Evolutionary conservation across 2,797 vertebrate species (phyloP).

Genomic region (Parauchenoglanis punctatus): DNA sequence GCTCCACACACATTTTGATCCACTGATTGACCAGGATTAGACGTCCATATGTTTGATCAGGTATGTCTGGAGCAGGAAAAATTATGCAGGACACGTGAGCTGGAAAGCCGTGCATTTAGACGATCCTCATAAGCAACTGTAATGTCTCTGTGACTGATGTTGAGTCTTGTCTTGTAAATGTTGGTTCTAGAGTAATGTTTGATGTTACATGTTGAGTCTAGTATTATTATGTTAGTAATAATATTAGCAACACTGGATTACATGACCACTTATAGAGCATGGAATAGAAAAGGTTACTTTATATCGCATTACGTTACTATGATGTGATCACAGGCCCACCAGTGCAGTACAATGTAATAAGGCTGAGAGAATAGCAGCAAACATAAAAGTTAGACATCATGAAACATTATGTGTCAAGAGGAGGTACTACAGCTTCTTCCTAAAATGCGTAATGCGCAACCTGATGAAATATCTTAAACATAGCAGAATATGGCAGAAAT

Average conservation of each 20-base stretch:
- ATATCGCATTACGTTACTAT: neutral
- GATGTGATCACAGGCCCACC: neutral
- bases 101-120: too few relatives aligned
- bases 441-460: neutral
- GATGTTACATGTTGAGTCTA: constrained; percentile 7
- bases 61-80: neutral
- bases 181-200: constrained; percentile 1
- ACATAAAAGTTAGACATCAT: neutral
- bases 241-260: neutral
- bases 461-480: neutral
- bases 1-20: neutral
- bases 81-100: neutral
- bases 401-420: neutral
- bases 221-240: constrained; percentile 10
- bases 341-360: constrained; percentile 8
- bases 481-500: neutral
- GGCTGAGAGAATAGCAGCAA: neutral
- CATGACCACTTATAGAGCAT: neutral
- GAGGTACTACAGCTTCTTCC: neutral
- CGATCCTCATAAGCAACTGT: neutral
- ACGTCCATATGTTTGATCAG: neutral
- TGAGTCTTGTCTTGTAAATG: constrained; percentile 15
- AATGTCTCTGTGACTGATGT: constrained; percentile 1
- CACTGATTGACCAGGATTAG: neutral
- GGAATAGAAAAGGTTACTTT: neutral